Conservation (phyloP, 2,113 vertebrate genomes). For the Gyps fulvus region DNA sequence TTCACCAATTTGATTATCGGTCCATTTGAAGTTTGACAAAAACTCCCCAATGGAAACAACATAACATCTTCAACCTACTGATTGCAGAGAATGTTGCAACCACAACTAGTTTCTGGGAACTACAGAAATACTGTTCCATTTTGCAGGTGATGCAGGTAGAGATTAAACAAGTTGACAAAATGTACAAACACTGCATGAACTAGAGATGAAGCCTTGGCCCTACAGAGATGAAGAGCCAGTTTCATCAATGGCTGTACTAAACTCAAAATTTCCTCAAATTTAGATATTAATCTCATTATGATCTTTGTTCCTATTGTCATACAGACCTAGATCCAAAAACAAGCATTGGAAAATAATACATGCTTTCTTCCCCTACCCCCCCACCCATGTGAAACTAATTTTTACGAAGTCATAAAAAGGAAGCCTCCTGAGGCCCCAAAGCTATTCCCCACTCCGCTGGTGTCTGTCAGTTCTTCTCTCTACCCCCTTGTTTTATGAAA, state of each 20-base stretch:
- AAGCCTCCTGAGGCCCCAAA: background rate
- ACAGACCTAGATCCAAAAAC: background rate
- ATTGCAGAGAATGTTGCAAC: background rate
- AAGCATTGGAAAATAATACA: background rate
- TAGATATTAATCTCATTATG: background rate
- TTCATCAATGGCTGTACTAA: background rate
- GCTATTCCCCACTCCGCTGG: background rate
- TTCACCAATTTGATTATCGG: background rate
- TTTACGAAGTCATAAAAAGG: background rate
- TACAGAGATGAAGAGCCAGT: background rate
- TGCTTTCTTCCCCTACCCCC: fast-evolving
- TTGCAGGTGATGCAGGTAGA: background rate
- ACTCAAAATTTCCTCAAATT: background rate
- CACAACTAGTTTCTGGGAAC: background rate
- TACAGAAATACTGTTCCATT: background rate
- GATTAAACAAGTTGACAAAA: background rate
- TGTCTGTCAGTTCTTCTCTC: background rate
- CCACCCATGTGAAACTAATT: background rate
- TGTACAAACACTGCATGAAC: background rate
- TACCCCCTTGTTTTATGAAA: background rate
- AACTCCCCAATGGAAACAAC: background rate
- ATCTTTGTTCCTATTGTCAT: background rate
- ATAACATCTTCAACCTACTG: background rate
- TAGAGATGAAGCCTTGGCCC: background rate
- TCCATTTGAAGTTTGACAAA: background rate